These are phyloP conservation scores for Medauroidea extradentata DNA, from an alignment of 1,140 invertebrate genomes.

Conservation along the genomic window DNA sequence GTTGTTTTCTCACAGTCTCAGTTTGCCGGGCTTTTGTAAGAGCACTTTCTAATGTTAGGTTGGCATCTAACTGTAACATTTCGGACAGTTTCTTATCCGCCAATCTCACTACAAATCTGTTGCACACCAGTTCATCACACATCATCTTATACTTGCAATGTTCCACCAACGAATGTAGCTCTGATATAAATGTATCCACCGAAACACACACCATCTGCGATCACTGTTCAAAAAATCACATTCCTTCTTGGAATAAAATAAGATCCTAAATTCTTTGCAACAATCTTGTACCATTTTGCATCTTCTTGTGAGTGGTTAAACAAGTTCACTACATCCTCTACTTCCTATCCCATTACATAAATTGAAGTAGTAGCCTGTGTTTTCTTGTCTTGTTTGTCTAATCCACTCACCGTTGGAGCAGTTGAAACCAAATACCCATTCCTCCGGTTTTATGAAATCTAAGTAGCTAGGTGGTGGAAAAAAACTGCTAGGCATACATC, in stretches of 20 bases:
- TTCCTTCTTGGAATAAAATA: conserved; percentile 39
- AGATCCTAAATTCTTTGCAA: conserved; percentile 26
- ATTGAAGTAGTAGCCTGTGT: no score
- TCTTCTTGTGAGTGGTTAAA: not conserved
- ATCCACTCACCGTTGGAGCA: no score
- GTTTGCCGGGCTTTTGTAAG: conserved; percentile 19
- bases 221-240: conserved; percentile 37
- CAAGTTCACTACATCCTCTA: not conserved
- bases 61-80: conserved; percentile 22
- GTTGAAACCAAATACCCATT: no score
- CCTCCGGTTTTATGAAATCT: no score
- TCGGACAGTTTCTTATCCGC: conserved; percentile 24
- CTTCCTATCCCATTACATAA: no score
- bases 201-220: conserved; percentile 31
- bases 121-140: conserved; percentile 37
- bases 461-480: no score
- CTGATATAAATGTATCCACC: conserved; percentile 38
- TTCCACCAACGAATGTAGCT: conserved; percentile 33
- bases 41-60: conserved; percentile 24
- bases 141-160: conserved; percentile 36
- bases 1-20: conserved; percentile 11
- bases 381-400: no score
- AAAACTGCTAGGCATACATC: no score
- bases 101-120: conserved; percentile 38
- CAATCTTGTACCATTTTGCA: conserved; percentile 15